Base-by-base conservation (phyloP, 2,797 vertebrate species). In the Poecilia velifera region DNA sequence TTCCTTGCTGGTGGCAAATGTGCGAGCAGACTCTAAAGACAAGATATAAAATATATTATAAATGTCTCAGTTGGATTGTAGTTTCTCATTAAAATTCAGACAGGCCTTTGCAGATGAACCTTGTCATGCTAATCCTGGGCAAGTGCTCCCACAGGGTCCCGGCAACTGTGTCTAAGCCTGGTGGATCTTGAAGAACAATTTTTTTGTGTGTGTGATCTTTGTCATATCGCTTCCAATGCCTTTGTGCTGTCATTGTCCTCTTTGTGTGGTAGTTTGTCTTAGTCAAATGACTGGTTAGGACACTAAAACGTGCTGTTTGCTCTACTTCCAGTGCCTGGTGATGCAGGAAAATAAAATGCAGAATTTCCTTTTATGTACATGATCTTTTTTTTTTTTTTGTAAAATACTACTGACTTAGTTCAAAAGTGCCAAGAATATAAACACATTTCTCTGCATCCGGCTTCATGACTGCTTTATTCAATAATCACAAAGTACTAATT, bases 1-100 rank as follows among this genome's bases (percentile, higher is more conserved):
- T 94, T 93, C 94, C 92, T 96, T 95, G 95, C 95, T 95, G 91
- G 92, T 95, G 94, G 94, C 92, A 70, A 93, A 92, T 89, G 89
- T 86, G 86, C 86, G 84, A 89, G 76, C 90, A 86, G 90, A 91
- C 88, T 88, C 86, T 87, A 89, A 91, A 93, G 90, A 92, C 86
- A 85, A 89, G 91, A 90, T 89, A 90, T 90, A 79, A 92, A 92
- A 94, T 91, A 93, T 90, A 93, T 91, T 90, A 94, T 92, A 87
- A 78, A 94, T 89, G 88, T 93, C 91, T 95, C 89, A 75, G 83
- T 93, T 88, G 93, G 90, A 92, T 88, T 89, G 78, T 86, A 86
- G 81, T 78, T 88, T 83, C 92, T 95, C 84, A 94, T 96, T 94
- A 90, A 90, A 87, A 96, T 95, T 90, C 94, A 90, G 89, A 88